Evolutionary conservation across 2,113 vertebrate species (phyloP).

Genomic region (Mormyrus lacerda): DNA sequence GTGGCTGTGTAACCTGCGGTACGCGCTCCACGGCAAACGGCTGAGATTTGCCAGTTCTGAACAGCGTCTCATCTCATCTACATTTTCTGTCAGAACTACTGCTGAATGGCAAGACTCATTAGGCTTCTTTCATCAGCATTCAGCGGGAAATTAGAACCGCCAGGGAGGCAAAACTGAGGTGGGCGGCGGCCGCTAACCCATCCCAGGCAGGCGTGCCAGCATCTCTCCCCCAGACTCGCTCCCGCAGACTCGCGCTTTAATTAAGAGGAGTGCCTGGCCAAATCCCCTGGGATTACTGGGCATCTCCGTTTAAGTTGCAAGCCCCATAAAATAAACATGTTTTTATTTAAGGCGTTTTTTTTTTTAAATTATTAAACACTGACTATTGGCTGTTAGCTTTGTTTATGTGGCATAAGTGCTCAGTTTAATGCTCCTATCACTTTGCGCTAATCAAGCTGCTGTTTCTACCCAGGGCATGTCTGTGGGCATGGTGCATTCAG

Average conservation of each 20-base stretch:
- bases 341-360: conserved; percentile 28
- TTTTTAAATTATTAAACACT: conserved; percentile 26
- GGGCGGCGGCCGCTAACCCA: conserved; percentile 20
- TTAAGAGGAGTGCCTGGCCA: conserved; percentile 8
- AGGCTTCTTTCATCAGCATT: conserved; percentile 3
- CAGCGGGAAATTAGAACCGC: neutral
- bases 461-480: conserved; percentile 33
- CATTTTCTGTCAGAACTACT: conserved; percentile 3
- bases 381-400: conserved; percentile 19
- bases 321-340: conserved; percentile 23
- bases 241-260: conserved; percentile 12
- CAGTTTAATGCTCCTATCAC: conserved; percentile 21
- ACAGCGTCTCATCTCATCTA: neutral
- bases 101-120: conserved; percentile 17
- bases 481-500: conserved; percentile 45
- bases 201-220: neutral
- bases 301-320: conserved; percentile 20
- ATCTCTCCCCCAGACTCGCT: conserved; percentile 20
- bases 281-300: conserved; percentile 19
- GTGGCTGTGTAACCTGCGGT: neutral
- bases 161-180: conserved; percentile 5
- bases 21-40: neutral
- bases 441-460: conserved; percentile 26
- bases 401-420: conserved; percentile 21
- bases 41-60: neutral